A percentile compares a stretch with the other conserved stretches of the same genome.
Evolutionary conservation across 2,888 invertebrate genomes (phyloP).

Genomic region (Drosophila antonietae): DNA sequence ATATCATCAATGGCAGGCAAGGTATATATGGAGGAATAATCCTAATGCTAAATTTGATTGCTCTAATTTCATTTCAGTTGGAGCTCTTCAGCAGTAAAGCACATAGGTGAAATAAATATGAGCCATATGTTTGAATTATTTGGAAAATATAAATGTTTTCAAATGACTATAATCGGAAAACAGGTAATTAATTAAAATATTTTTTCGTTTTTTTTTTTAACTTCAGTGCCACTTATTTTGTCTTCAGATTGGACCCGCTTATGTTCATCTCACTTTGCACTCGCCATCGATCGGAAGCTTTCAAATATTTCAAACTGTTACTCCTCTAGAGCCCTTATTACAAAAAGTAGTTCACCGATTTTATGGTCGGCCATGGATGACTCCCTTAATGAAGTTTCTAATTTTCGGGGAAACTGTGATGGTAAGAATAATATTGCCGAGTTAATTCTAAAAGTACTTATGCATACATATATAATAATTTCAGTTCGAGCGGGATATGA

Average conservation of each 20-base stretch:
- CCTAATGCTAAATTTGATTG: too few species aligned
- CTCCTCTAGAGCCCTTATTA: slow-evolving; percentile 90
- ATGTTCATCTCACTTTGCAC: slow-evolving; percentile 89
- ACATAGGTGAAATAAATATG: slow-evolving; percentile 41
- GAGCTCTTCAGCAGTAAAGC: slow-evolving; percentile 25
- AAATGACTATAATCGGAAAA: slow-evolving; percentile 28
- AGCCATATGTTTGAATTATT: slow-evolving; percentile 34
- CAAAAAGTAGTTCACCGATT: slow-evolving; percentile 92
- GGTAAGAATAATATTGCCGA: slow-evolving; percentile 84
- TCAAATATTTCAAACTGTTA: slow-evolving; percentile 90
- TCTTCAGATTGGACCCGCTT: slow-evolving; percentile 89
- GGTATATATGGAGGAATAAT: slow-evolving; percentile 50
- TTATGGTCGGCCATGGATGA: slow-evolving; percentile 88
- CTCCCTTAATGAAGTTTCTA: slow-evolving; percentile 88
- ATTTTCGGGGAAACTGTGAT: slow-evolving; percentile 89
- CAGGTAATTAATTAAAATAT: slow-evolving; percentile 15
- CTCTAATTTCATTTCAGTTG: slow-evolving; percentile 24
- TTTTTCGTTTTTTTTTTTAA: too few species aligned
- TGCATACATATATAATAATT: not conserved
- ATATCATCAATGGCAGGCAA: slow-evolving; percentile 87
- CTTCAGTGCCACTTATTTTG: not conserved
- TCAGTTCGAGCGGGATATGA: slow-evolving; percentile 93
- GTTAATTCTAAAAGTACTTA: too few species aligned
- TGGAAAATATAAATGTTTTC: slow-evolving; percentile 30
- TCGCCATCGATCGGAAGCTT: slow-evolving; percentile 86